Evolutionary conservation across 1,140 invertebrate genomes (phyloP).

Genomic region (Calephelis virginiensis): DNA sequence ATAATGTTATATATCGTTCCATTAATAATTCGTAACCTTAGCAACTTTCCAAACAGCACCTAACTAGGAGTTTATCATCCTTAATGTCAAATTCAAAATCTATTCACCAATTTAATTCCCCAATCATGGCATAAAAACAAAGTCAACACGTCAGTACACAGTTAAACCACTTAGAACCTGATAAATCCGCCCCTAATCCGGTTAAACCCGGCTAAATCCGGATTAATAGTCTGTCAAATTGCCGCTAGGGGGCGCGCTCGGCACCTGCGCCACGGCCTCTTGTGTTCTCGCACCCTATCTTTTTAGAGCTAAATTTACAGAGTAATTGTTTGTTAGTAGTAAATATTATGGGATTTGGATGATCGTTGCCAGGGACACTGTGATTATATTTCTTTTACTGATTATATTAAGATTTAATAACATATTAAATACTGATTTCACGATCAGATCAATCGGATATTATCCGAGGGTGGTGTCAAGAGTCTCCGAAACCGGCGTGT

Average conservation of each 20-base stretch:
- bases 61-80: too few species aligned
- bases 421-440: too few species aligned
- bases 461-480: too few species aligned
- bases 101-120: neutral
- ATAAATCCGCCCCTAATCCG: conserved; percentile 55
- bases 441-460: too few species aligned
- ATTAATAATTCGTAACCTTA: too few species aligned
- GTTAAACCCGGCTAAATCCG: conserved; percentile 63
- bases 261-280: conserved; percentile 45
- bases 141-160: conserved; percentile 40
- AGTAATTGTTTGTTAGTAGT: conserved; percentile 7
- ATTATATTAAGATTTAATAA: too few species aligned
- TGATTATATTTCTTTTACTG: neutral
- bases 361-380: neutral
- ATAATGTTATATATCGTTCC: too few species aligned
- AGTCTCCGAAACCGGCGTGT: too few species aligned
- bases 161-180: conserved; percentile 52
- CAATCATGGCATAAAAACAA: conserved; percentile 12
- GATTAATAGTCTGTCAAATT: conserved; percentile 76
- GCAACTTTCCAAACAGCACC: too few species aligned
- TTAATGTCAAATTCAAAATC: neutral
- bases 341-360: neutral
- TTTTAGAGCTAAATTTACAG: conserved; percentile 21
- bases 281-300: conserved; percentile 28
- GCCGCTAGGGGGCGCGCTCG: conserved; percentile 50